Conservation (phyloP, 2,797 vertebrate species). For the Rhinatrema bivittatum region DNA sequence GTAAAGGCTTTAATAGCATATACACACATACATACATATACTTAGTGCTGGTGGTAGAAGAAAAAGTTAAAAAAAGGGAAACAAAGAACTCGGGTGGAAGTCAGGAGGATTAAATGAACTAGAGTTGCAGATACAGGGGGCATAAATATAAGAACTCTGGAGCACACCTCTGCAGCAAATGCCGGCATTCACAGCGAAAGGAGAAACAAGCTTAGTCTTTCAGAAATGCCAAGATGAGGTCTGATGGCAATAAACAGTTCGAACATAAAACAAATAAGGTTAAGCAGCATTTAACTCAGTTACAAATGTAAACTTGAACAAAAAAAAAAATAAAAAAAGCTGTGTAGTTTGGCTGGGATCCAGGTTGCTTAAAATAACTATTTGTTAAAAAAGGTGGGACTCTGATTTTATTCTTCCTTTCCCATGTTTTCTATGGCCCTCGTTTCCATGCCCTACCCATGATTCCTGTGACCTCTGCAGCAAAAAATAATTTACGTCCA, state of each 20-base stretch:
- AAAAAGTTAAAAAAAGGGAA: neutral
- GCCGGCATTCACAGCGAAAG: slow-evolving; percentile 33
- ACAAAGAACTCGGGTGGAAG: neutral
- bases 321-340: slow-evolving; percentile 12
- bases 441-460: slow-evolving; percentile 49
- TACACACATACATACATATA: no score
- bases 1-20: no score
- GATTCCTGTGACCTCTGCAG: slow-evolving; percentile 44
- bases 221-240: slow-evolving; percentile 19
- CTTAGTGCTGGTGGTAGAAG: no score
- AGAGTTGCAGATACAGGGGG: no score
- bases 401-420: slow-evolving; percentile 56
- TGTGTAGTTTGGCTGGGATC: slow-evolving; percentile 42
- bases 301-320: slow-evolving; percentile 43
- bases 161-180: slow-evolving; percentile 23
- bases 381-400: slow-evolving; percentile 60
- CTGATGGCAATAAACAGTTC: slow-evolving; percentile 23
- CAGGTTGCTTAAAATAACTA: slow-evolving; percentile 55
- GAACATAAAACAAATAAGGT: slow-evolving; percentile 42
- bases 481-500: slow-evolving; percentile 49
- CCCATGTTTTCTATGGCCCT: slow-evolving; percentile 56
- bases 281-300: slow-evolving; percentile 39
- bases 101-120: no score
- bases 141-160: slow-evolving; percentile 23
- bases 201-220: slow-evolving; percentile 26